Evolutionary conservation across 2,888 invertebrate species (phyloP), one percentile per base, ranked within the genome.

Genomic region (Archips crataeganus): DNA sequence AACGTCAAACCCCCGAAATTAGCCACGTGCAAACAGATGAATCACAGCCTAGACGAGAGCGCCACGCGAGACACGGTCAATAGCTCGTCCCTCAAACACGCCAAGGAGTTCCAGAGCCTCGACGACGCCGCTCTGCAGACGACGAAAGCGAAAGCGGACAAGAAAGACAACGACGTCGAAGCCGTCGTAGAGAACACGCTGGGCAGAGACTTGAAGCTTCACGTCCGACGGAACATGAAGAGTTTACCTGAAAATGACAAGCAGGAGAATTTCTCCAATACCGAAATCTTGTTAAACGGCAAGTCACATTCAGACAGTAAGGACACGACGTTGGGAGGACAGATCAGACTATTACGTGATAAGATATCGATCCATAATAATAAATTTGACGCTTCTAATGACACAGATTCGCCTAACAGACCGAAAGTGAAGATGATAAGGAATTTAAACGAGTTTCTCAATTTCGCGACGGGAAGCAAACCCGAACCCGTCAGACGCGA

Each of bases 401-500:
- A 76, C 85, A 86, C 84, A 81, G 95, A 89, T 80, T 86, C 81
- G 71, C 84, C 75, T 78, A 91, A 81, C 76, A 91, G 87, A 82
- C 90, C 90, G 47, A 89, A 87, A 91, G 91, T 91, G 79, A 95
- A 84, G 85, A 90, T 90, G 92, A 97, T 98, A 2, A 97, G 97
- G 88, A 98, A 98, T 88, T 94, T 98, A 51, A 98, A 98, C 83
- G 98, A 98, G 90, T 98, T 98, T 86, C 93, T 98, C 0, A 97
- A 96, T 83, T 97, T 98, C 82, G 96, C 97, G 0, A 95, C 96
- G 2, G 94, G 95, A 1, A 96, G 95, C 85, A 97, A 96, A 87
- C 77, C 84, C 8, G 81, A 76, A 66, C 77, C 74, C 62, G 71
- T 75, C 5, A 85, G 83, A 74, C 88, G 86, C 67, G 91, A 90